Evolutionary conservation across 2,113 vertebrate genomes (phyloP).

Genomic region (Mormoops blainvillei): DNA sequence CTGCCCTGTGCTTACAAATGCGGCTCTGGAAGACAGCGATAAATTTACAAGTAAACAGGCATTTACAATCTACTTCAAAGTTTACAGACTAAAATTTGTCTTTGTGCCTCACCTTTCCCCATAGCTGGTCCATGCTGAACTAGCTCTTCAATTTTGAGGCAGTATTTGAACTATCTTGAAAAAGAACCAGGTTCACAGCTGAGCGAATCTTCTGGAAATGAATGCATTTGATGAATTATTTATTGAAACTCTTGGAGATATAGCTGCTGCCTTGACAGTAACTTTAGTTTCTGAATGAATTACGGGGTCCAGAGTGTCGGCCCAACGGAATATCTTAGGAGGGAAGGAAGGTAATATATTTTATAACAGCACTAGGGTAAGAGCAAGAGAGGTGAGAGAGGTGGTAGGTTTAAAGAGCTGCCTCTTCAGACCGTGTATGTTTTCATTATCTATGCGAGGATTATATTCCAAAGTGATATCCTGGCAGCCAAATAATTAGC

Average conservation of each 20-base stretch:
- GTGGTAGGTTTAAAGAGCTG: neutral
- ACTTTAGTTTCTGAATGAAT: constrained; percentile 53
- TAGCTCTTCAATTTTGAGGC: constrained; percentile 23
- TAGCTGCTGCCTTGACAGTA: constrained; percentile 48
- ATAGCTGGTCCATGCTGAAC: neutral
- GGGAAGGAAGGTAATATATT: neutral
- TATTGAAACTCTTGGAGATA: constrained; percentile 30
- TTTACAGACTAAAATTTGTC: neutral
- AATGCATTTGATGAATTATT: constrained; percentile 60
- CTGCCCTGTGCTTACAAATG: neutral
- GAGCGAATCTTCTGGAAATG: constrained; percentile 45
- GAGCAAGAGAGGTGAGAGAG: neutral
- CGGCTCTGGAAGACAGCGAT: neutral
- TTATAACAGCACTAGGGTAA: neutral
- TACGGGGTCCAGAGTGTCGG: constrained; percentile 13
- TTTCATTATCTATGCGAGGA: neutral
- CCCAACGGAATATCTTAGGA: constrained; percentile 41
- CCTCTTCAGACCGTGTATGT: neutral
- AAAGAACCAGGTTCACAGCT: constrained; percentile 6
- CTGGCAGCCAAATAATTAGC: constrained; percentile 3
- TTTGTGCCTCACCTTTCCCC: neutral
- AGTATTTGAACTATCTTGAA: constrained; percentile 41
- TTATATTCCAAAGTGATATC: neutral
- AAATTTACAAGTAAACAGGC: neutral
- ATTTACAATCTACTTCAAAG: neutral